Evolutionary conservation across 2,113 vertebrate species (phyloP).

Genomic region (Engraulis encrasicolus): DNA sequence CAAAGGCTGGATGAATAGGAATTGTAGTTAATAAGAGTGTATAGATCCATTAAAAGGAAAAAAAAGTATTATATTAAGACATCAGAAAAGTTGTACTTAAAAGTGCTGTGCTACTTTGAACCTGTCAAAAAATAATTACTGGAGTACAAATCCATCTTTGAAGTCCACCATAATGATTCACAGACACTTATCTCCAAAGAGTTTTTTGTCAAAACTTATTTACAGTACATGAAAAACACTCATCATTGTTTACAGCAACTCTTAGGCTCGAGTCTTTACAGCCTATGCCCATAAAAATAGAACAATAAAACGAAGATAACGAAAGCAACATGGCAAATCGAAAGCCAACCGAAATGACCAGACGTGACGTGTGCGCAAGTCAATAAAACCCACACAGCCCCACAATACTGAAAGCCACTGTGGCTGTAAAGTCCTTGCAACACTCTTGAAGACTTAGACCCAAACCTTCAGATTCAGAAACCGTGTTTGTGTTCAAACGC

Average conservation of each 20-base stretch:
- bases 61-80: not conserved
- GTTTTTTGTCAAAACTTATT: not conserved
- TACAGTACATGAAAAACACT: not conserved
- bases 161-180: not conserved
- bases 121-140: constrained; percentile 6
- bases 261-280: not conserved
- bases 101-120: not conserved
- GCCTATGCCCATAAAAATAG: not conserved
- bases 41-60: not conserved
- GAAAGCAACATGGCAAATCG: not conserved
- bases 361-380: not conserved
- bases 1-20: constrained; percentile 2
- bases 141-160: not conserved
- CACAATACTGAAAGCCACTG: not conserved
- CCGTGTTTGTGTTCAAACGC: not conserved
- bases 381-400: not conserved
- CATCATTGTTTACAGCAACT: not conserved
- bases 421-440: not conserved
- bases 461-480: too few relatives aligned
- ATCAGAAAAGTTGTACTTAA: constrained; percentile 1
- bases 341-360: not conserved
- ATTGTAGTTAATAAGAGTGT: not conserved
- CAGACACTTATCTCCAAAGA: not conserved
- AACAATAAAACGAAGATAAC: not conserved
- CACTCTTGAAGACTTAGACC: too few relatives aligned